phyloP scores from a whole-genome alignment of 2,888 invertebrate genomes.

The Synergus gifuensis region DNA sequence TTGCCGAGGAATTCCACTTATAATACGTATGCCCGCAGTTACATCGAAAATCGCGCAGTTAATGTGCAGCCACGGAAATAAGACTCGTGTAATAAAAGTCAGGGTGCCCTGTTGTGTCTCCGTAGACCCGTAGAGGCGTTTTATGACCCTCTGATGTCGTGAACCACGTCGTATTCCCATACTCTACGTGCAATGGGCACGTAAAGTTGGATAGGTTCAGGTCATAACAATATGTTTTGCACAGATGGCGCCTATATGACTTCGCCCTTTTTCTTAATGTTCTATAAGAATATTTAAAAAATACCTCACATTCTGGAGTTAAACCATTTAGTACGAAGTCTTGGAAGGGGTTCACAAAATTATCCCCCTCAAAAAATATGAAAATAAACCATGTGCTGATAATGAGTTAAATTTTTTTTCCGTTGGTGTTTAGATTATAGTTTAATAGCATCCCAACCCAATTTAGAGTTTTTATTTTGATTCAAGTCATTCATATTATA shows the following conservation, averaged over 20 bases:
- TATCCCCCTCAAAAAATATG: no score
- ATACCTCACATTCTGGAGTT: neutral
- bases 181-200: slow-evolving; percentile 17
- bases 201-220: slow-evolving; percentile 27
- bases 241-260: slow-evolving; percentile 20
- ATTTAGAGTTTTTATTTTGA: no score
- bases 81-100: slow-evolving; percentile 34
- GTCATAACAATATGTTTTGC: slow-evolving; percentile 29
- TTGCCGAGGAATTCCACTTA: slow-evolving; percentile 27
- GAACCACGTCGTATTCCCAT: slow-evolving; percentile 7
- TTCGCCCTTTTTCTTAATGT: slow-evolving; percentile 6
- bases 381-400: no score
- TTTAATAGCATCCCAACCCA: no score
- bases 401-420: no score
- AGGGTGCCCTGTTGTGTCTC: slow-evolving; percentile 36
- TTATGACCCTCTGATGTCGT: slow-evolving; percentile 26
- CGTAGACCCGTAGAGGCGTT: slow-evolving; percentile 17
- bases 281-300: slow-evolving; percentile 16
- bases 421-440: no score
- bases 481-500: no score
- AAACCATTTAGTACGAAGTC: neutral
- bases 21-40: slow-evolving; percentile 30
- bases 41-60: slow-evolving; percentile 33
- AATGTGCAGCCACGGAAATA: slow-evolving; percentile 30
- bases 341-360: no score